Evolutionary conservation across 2,797 vertebrate genomes (phyloP).

Genomic region (Oreochromis mossambicus): DNA sequence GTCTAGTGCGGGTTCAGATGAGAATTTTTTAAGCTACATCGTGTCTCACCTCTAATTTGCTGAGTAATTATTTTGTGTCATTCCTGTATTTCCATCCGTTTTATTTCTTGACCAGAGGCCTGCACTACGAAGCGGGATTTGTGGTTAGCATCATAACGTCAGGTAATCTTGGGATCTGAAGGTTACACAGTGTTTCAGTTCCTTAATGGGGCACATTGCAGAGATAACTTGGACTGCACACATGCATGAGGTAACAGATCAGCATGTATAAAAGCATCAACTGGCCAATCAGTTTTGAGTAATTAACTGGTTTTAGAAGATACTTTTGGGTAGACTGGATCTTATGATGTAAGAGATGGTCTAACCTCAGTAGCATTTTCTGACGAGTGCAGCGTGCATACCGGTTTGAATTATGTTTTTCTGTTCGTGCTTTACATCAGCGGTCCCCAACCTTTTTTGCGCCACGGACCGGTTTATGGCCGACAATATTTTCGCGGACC

Average conservation of each 20-base stretch:
- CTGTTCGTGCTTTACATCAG: not conserved
- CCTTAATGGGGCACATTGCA: not conserved
- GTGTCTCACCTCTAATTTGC: constrained; percentile 71
- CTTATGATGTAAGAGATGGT: not conserved
- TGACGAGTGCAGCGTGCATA: not conserved
- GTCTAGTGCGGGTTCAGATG: constrained; percentile 44
- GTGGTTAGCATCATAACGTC: not conserved
- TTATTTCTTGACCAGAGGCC: constrained; percentile 61
- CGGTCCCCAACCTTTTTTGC: too few relatives aligned
- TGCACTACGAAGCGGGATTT: not conserved
- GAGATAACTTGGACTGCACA: not conserved
- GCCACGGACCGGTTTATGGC: too few relatives aligned
- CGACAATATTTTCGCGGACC: too few relatives aligned
- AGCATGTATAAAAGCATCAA: not conserved
- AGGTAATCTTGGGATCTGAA: not conserved
- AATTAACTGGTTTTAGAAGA: not conserved
- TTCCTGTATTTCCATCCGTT: constrained; percentile 76
- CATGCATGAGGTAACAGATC: not conserved
- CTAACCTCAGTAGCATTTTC: not conserved
- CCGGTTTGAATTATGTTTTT: not conserved
- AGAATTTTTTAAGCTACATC: constrained; percentile 70
- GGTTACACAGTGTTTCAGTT: not conserved
- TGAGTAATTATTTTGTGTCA: constrained; percentile 74
- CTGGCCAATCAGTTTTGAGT: not conserved
- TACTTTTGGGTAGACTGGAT: not conserved